A percentile compares a stretch with the other conserved stretches of the same genome.
Conservation (phyloP, 2,113 vertebrate genomes). For the Acinonyx jubatus region DNA sequence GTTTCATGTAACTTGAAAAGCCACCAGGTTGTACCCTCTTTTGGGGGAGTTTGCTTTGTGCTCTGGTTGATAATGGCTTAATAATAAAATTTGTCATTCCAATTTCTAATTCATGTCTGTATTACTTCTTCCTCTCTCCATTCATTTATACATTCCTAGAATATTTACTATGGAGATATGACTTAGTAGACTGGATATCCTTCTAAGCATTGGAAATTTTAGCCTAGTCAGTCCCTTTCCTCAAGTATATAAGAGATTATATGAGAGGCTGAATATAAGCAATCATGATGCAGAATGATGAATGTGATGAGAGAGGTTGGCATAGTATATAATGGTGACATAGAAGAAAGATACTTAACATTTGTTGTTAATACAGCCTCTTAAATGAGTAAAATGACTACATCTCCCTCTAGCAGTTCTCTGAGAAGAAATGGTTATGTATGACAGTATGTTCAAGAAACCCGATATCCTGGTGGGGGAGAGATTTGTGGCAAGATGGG, state of each 20-base stretch:
- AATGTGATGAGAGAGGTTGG: not conserved
- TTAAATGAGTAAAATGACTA: slow-evolving; percentile 27
- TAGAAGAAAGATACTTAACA: not conserved
- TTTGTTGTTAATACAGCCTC: not conserved
- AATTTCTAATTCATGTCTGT: not conserved
- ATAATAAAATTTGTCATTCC: not conserved
- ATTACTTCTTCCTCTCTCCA: not conserved
- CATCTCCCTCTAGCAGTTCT: not conserved
- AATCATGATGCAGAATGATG: not conserved
- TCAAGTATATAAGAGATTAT: not conserved
- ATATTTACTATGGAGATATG: not conserved
- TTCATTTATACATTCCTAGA: not conserved
- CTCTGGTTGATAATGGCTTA: not conserved
- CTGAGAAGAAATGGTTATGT: not conserved
- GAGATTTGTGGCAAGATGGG: slow-evolving; percentile 44
- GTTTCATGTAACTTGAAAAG: slow-evolving; percentile 18
- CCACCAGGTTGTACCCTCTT: not conserved
- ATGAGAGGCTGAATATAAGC: not conserved
- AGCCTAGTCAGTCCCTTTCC: not conserved
- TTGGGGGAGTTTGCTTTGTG: not conserved
- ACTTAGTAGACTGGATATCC: not conserved
- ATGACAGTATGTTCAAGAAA: slow-evolving; percentile 2
- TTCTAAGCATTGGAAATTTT: not conserved
- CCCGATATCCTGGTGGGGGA: not conserved
- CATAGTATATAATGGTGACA: not conserved